Conservation (phyloP, 1,140 invertebrate genomes). For the Temnothorax curvispinosus region DNA sequence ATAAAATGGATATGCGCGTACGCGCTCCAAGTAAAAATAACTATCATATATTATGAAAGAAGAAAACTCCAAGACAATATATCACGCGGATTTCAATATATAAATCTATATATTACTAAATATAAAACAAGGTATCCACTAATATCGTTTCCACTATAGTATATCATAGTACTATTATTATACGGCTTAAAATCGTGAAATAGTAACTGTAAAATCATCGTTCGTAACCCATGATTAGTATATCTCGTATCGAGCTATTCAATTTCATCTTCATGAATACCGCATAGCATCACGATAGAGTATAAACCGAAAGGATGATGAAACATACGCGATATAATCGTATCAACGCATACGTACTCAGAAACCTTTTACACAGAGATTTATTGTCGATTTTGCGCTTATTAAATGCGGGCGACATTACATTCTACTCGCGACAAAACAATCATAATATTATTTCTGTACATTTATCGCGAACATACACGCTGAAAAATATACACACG, state of each 20-base stretch:
- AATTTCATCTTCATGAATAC: conserved; percentile 31
- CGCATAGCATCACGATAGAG: background rate
- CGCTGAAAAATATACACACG: background rate
- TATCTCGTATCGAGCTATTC: background rate
- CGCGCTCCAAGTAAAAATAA: background rate
- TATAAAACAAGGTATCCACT: conserved; percentile 40
- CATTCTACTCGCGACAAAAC: conserved; percentile 27
- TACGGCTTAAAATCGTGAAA: background rate
- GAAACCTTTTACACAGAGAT: conserved; percentile 13
- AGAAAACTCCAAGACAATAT: background rate
- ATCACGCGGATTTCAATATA: background rate
- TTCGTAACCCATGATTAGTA: conserved; percentile 26
- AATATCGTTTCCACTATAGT: background rate
- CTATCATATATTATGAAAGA: no score
- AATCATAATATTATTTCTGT: conserved; percentile 38
- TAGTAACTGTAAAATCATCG: conserved; percentile 5
- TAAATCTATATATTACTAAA: conserved; percentile 1
- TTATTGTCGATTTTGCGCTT: conserved; percentile 46
- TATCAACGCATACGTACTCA: background rate
- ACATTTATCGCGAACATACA: conserved; percentile 7
- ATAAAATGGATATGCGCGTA: conserved; percentile 8
- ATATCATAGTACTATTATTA: background rate
- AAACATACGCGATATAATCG: conserved; percentile 41
- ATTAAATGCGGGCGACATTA: conserved; percentile 41
- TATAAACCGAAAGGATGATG: conserved; percentile 8